A percentile compares a stretch with the other conserved stretches of the same genome.
These are phyloP conservation scores for Lepilemur ruficaudatus DNA, from an alignment of 2,797 vertebrate genomes.

Conservation along the genomic window DNA sequence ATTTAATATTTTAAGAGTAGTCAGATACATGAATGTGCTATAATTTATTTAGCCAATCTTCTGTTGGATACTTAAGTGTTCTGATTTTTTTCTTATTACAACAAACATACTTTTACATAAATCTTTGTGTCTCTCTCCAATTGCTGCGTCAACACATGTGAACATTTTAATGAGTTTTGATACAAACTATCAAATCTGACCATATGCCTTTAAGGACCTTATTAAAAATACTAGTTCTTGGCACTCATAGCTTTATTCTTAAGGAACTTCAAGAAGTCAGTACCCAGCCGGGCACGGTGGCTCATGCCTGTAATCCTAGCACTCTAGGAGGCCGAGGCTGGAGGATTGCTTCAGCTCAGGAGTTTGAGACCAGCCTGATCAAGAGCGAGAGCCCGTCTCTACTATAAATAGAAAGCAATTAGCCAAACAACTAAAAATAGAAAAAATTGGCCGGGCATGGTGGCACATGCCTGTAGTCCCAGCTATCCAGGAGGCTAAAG, in stretches of 20 bases:
- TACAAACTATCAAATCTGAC: constrained; percentile 16
- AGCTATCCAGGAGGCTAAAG: no score
- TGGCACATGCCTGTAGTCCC: no score
- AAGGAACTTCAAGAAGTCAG: constrained; percentile 23
- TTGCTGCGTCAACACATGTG: background rate
- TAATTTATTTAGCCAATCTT: constrained; percentile 1
- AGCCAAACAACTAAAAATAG: no score
- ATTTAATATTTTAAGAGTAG: background rate
- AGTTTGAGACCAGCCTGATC: no score
- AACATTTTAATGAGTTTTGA: constrained; percentile 39
- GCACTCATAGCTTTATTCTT: background rate
- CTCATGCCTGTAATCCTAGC: no score
- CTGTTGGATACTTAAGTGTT: constrained; percentile 26
- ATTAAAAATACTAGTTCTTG: constrained; percentile 2
- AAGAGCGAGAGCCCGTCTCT: no score
- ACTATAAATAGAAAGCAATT: no score
- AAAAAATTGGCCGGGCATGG: no score
- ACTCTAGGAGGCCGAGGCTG: no score
- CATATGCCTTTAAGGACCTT: background rate
- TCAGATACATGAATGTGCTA: background rate
- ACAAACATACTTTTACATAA: background rate
- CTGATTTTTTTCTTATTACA: background rate
- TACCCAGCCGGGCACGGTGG: background rate
- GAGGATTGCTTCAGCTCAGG: no score
- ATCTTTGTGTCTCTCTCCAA: background rate